Base-by-base conservation (phyloP, 2,888 invertebrate species). In the Scaptomyza flava region DNA sequence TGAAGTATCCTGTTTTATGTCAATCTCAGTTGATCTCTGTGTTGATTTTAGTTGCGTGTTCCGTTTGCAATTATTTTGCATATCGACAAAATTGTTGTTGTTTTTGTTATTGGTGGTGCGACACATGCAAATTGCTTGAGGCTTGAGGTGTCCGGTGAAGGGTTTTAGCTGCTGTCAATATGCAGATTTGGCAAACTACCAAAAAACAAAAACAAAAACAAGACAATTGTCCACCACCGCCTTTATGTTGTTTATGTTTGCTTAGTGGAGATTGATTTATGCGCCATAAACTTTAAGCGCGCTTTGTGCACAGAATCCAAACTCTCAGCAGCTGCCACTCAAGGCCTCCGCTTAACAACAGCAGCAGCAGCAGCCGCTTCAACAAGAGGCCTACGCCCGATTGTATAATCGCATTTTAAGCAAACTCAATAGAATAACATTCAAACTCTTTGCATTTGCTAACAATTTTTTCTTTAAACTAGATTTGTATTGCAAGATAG, bases 1-100 rank as follows among this genome's bases (percentile, higher is more conserved):
- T 14, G 36, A 7, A 60, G 70, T 78, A 81, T 88, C 88, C 88
- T 87, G 88, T 68, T 77, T 77, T 51, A 36, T 74, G 75, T 83
- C 88, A 88, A 83, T 88, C 87, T 86, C 88, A 77, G 50, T 42
- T 60, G 61, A 66, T 62, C 63, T 56, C 52, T 59, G 54, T 63
- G 54, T 63, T 53, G 58, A 73, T 69, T 54, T 43, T 42, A n/a
- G 27, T 31, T 46, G 34, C 23, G 33, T 63, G 43, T 67, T 67
- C 41, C 33, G 45, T 4, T n/a, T 31, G 38, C 7, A 41, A 9
- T 14, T 9, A 14, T 17, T 85, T 83, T 80, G 78, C 88, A 86
- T 80, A 72, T 38, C 53, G 57, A 51, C 59, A 51, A 57, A 48
- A 1, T 17, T 17, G 17, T 17, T 34, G 14, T 31, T 47, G 34